Percentiles rank a stretch among this genome's conserved stretches.
These are phyloP conservation scores for Caenorhabditis sp. DNA, from an alignment of 2,888 invertebrate genomes.

Conservation along the genomic window DNA sequence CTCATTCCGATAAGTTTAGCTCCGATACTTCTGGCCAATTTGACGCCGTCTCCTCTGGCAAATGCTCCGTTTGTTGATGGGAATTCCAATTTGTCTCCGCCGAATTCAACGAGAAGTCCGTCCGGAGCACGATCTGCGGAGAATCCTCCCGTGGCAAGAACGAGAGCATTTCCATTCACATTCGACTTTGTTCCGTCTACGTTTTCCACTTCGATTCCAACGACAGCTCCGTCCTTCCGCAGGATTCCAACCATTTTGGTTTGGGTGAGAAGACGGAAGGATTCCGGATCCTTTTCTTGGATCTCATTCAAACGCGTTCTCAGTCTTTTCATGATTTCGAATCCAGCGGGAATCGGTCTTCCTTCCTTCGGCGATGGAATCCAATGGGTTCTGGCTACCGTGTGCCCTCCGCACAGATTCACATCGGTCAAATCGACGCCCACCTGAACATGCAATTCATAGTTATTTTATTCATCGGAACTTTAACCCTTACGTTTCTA, in stretches of 20 bases:
- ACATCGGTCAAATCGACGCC: constrained; percentile 77
- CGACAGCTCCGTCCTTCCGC: constrained; percentile 58
- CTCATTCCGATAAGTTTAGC: constrained; percentile 77
- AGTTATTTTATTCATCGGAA: no score
- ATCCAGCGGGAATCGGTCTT: constrained; percentile 77
- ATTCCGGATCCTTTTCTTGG: constrained; percentile 64
- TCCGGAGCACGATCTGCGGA: constrained; percentile 72
- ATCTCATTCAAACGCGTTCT: constrained; percentile 63
- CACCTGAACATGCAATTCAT: no score
- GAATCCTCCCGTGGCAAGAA: constrained; percentile 79
- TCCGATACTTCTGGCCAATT: constrained; percentile 77
- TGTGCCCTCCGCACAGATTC: constrained; percentile 79
- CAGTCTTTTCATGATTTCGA: constrained; percentile 77
- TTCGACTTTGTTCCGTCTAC: constrained; percentile 42
- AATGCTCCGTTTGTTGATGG: constrained; percentile 79
- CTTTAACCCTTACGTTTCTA: no score
- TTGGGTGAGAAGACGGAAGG: constrained; percentile 46
- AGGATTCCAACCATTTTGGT: constrained; percentile 54
- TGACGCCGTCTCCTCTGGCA: constrained; percentile 77
- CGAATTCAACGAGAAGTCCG: constrained; percentile 76
- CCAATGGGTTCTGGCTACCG: constrained; percentile 78
- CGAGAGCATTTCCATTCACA: constrained; percentile 72
- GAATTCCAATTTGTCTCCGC: constrained; percentile 64
- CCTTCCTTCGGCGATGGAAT: constrained; percentile 79
- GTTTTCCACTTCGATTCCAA: constrained; percentile 35